Base-by-base conservation (phyloP, 2,888 invertebrate species). In the Molanna angustata region DNA sequence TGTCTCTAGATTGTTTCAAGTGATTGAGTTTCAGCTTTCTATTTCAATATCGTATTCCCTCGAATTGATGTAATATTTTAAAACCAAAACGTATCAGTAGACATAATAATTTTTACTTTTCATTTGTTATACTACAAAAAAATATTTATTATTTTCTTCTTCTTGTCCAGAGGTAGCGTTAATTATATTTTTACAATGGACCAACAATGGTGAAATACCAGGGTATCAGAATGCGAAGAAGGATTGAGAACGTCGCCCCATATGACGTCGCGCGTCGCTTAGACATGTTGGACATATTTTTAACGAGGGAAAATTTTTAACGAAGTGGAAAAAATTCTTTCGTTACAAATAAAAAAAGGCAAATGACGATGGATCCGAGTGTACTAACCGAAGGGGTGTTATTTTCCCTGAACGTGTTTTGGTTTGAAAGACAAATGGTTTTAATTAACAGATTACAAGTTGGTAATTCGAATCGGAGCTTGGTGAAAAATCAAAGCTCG, bases 401-500 rank as follows among this genome's bases (percentile, higher is more conserved):
- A 52, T 53, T 33, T 58, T 55, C 55, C 58, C 58, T 53, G 41
- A 58, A 55, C 43, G 54, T 58, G 54, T 55, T 58, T 58, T 55
- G 52, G 57, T 47, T n/a, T 52, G 55, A 58, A 58, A 58, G 58
- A 58, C 56, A 58, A 58, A 58, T 58, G 58, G 58, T 58, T 58
- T 58, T 58, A 58, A 58, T 58, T 58, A 58, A 58, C 58, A 58
- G 56, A 58, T 58, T 58, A 58, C 54, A 47, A 46, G 43, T 44
- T 35, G 46, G 37, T 47, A 46, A 45, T 44, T 43, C 31, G 33
- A 49, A 41, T 16, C 19, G 55, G 27, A 45, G 37, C 33, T 22
- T 45, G 46, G 54, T 44, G 54, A 47, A 58, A 58, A 58, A 58
- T 58, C 58, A 58, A 53, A 58, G 51, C 50, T 43, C 32, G 27